phyloP scores from a whole-genome alignment of 2,888 invertebrate genomes.

The Parnassius apollo region DNA sequence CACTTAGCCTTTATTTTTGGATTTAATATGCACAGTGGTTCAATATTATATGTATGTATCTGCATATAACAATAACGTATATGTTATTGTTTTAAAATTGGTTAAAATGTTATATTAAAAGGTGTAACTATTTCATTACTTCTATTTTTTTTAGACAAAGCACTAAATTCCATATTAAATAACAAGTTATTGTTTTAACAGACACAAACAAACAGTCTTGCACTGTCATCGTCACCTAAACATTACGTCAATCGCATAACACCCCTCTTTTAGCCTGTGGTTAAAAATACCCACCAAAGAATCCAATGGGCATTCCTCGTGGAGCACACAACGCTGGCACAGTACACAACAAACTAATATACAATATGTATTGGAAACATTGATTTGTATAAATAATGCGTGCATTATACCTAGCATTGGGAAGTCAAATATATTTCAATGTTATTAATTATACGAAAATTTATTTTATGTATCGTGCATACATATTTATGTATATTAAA shows the following conservation, averaged over 20 bases:
- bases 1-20: conserved; percentile 19
- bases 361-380: too few relatives aligned
- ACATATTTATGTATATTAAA: too few relatives aligned
- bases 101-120: not conserved
- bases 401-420: too few relatives aligned
- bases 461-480: too few relatives aligned
- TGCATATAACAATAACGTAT: not conserved
- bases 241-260: conserved; percentile 19
- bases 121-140: too few relatives aligned
- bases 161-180: too few relatives aligned
- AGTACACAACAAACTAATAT: too few relatives aligned
- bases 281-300: conserved; percentile 21
- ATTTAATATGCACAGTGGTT: conserved; percentile 10
- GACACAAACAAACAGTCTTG: conserved; percentile 21
- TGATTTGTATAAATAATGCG: too few relatives aligned
- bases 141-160: too few relatives aligned
- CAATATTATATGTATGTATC: not conserved
- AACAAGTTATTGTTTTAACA: not conserved
- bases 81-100: not conserved
- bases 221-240: conserved; percentile 20
- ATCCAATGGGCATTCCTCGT: conserved; percentile 10
- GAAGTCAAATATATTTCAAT: too few relatives aligned
- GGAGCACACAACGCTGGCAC: not conserved
- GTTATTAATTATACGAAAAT: too few relatives aligned
- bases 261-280: conserved; percentile 10